Evolutionary conservation across 2,113 vertebrate species (phyloP), one percentile per base, ranked within the genome.

Genomic region (Cavia porcellus): DNA sequence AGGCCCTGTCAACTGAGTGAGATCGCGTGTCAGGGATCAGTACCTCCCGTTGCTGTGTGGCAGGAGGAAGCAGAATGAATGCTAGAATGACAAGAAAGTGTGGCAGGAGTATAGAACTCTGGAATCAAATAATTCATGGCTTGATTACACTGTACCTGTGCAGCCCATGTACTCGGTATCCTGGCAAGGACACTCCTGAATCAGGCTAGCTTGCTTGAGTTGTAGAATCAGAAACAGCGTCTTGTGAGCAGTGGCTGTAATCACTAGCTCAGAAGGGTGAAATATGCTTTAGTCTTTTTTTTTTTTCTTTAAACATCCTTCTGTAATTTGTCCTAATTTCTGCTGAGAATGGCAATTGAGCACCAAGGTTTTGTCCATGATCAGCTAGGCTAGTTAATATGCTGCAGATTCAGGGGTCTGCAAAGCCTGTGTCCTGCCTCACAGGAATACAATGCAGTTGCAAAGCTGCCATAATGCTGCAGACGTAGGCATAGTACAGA

Each of bases 41-140:
- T 15, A 45, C 80, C 15, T 90, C 17, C 64, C 85, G 55, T 85
- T 72, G 25, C 24, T 32, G 81, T 38, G 30, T 17, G 61, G 75
- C 22, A 68, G 80, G 62, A 86, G 55, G 74, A 97, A 92, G 42
- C 47, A 72, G 91, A 64, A 59, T 70, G 59, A 86, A 22, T 12
- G 22, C 9, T 7, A 38, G 24, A 35, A 64, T 32, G 25, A 19
- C 61, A 59, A 85, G 82, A 88, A 83, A 25, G 42, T 25, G 38
- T 32, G n/a, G 11, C 13, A 42, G 35, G 50, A 61, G 8, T 81
- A 28, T 19, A 55, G 64, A 81, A 30, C 83, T 28, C 55, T 12
- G 57, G 47, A 13, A 86, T n/a, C 77, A n/a, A 42, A 25, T 38
- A 30, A 55, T 55, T 10, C 11, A 61, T 35, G 75, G 8, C 25